Base-by-base conservation (phyloP, 2,888 invertebrate species). In the Hypercompe scribonia region DNA sequence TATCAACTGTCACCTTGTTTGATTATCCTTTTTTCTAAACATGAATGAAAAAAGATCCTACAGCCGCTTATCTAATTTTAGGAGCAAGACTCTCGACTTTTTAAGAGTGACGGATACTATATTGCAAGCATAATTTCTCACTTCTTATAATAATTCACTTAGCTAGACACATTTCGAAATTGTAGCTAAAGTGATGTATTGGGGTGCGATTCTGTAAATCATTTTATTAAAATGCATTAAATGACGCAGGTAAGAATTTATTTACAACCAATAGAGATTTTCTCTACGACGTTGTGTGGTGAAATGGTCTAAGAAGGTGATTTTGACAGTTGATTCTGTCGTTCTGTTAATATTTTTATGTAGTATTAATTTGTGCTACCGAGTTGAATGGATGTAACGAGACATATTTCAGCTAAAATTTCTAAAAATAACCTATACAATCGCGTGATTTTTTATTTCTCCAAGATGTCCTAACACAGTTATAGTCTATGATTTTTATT, bases 81-180 rank as follows among this genome's bases (percentile, higher is more conserved):
- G 31, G 61, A 61, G 61, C 61, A 61, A 18, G 61, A 7, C 61
- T 61, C 18, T 31, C 31, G 31, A 31, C 15, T 61, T 7, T 31
- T 33, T 21, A 31, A 24, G 46, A 46, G 24, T 13, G 61, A 66
- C 3, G 46, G 21, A 13, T 46, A 46, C 69, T 24, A 13, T 73
- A 70, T 39, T n/a, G 78, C 76, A 80, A 75, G 78, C 76, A 76
- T 75, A 76, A 76, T 79, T 84, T 82, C 81, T 79, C 79, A 82
- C 79, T 75, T 81, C 79, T 79, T 72, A 70, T 65, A 78, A 72
- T 81, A 76, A 69, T 73, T 84, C 86, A 87, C 80, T 80, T 94
- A 93, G 92, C 86, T 93, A 93, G 92, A 88, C 86, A 90, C 88
- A 88, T 89, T 91, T 92, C 87, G 78, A 89, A 92, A 92, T 92